Conservation (phyloP, 2,113 vertebrate species). For the Triplophysa siluroides region DNA sequence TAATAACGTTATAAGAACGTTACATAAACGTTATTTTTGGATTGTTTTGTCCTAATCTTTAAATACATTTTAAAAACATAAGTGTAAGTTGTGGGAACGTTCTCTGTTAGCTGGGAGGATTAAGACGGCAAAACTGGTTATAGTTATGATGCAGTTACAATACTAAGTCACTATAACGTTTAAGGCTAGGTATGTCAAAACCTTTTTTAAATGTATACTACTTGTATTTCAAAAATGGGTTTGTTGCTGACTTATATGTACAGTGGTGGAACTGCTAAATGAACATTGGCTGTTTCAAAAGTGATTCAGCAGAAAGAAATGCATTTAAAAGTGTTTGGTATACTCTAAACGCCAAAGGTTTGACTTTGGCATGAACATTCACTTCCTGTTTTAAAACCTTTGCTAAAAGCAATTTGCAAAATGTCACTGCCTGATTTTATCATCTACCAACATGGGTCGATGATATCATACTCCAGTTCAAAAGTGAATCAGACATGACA, state of each 20-base stretch:
- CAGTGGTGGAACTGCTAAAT: not conserved
- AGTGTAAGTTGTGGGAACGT: no score
- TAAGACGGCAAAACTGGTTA: no score
- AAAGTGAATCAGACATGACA: not conserved
- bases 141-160: no score
- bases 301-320: slow-evolving; percentile 22
- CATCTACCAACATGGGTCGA: not conserved
- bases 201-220: no score
- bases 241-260: not conserved
- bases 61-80: no score
- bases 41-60: no score
- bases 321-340: not conserved
- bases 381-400: slow-evolving; percentile 4
- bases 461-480: not conserved
- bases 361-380: not conserved
- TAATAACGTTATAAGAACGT: no score
- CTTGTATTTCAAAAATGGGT: not conserved
- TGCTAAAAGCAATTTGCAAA: not conserved
- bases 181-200: no score
- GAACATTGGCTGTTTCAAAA: not conserved
- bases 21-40: no score
- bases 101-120: no score
- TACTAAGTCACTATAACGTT: no score
- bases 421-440: not conserved
- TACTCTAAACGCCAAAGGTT: not conserved